Evolutionary conservation across 2,113 vertebrate genomes (phyloP).

Genomic region (Melanocharis versteri): DNA sequence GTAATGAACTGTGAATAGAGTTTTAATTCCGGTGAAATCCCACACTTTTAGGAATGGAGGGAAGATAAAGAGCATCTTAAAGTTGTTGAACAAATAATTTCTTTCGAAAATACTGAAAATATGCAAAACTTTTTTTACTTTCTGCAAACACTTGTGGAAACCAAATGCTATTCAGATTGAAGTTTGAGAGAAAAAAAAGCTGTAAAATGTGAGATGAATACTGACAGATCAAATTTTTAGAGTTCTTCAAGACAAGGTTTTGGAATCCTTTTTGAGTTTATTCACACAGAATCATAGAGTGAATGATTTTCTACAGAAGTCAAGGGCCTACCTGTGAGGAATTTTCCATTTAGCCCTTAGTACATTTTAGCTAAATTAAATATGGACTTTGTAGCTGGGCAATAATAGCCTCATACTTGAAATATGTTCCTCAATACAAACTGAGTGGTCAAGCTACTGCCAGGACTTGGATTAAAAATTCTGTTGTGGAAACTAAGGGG

Average conservation of each 20-base stretch:
- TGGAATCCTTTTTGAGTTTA: neutral
- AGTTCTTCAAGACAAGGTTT: neutral
- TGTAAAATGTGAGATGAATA: neutral
- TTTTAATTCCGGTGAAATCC: neutral
- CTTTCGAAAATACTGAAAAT: neutral
- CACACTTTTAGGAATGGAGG: neutral
- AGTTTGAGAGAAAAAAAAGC: neutral
- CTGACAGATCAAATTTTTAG: neutral
- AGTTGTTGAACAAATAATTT: constrained; percentile 2
- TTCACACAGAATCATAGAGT: neutral
- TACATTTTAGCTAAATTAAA: neutral
- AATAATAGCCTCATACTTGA: neutral
- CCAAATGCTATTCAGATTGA: neutral
- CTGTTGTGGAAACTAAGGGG: neutral
- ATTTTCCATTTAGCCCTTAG: neutral
- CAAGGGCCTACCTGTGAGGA: neutral
- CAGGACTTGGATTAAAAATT: neutral
- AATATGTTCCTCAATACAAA: neutral
- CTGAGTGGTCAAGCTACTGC: neutral
- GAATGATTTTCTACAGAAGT: neutral
- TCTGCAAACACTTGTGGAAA: neutral
- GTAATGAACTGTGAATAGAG: constrained; percentile 14
- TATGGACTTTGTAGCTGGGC: neutral
- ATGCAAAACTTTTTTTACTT: neutral
- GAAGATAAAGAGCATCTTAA: neutral